These are phyloP conservation scores for Drosophila rufa DNA, from an alignment of 1,140 invertebrate genomes.

Conservation along the genomic window DNA sequence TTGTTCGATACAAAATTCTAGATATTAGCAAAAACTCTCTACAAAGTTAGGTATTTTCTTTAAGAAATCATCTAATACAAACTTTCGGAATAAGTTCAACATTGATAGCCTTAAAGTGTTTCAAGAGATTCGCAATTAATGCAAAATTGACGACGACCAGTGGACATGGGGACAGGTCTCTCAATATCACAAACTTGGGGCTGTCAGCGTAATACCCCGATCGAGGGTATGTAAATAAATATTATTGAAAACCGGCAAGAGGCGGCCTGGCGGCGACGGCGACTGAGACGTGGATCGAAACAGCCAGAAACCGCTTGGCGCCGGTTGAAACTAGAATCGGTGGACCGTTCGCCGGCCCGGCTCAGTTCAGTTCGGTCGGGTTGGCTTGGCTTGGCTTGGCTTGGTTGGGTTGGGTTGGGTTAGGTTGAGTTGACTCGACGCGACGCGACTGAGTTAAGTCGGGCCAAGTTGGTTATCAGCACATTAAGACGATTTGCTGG, in stretches of 20 bases:
- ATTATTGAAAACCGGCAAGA: conserved; percentile 73
- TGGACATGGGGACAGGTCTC: neutral
- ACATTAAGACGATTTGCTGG: conserved; percentile 39
- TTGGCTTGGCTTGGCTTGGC: conserved; percentile 13
- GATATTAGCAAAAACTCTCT: no score
- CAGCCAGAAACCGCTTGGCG: conserved; percentile 67
- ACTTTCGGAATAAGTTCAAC: no score
- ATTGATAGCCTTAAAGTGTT: neutral
- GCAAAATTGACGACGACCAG: neutral
- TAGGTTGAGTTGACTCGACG: conserved; percentile 4
- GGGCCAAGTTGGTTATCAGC: conserved; percentile 29
- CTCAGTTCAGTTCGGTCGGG: conserved; percentile 41
- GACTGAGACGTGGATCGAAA: conserved; percentile 33
- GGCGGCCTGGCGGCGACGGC: conserved; percentile 24
- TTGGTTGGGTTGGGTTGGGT: conserved; percentile 1
- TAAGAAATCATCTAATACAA: no score
- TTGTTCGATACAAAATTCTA: no score
- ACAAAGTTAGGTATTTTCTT: no score
- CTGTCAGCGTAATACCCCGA: conserved; percentile 16
- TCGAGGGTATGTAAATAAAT: conserved; percentile 55
- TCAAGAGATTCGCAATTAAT: neutral
- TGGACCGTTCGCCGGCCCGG: conserved; percentile 45
- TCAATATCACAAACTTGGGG: neutral
- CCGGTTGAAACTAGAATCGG: conserved; percentile 78
- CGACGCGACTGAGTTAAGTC: conserved; percentile 20